Evolutionary conservation across 2,888 invertebrate genomes (phyloP), one percentile per base, ranked within the genome.

Genomic region (Cryptocephalus primarius): DNA sequence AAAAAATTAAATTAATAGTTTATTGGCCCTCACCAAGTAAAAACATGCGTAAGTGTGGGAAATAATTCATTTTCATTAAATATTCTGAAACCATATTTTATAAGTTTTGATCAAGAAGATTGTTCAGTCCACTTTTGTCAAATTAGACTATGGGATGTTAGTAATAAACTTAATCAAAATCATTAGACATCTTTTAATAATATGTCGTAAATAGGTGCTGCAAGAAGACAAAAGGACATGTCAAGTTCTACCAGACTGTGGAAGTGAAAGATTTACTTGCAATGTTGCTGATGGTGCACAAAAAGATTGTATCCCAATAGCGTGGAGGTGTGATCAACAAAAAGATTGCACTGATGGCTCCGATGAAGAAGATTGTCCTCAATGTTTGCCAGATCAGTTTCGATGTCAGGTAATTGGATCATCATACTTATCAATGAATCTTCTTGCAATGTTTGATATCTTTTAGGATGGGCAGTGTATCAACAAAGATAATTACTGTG

Each of bases 331-430:
- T 63, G 91, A 92, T 67, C 85, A 87, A 0, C 85, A 85, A 60
- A 75, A 76, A 44, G 91, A 92, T 68, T 92, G 91, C 67, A 76
- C 80, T 1, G 88, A 89, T 68, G 85, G 84, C 44, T 85, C 87
- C 9, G 92, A 92, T 68, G 88, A 88, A 71, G 72, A 82, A 46
- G 75, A 82, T 53, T 80, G 84, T 69, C 79, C 83, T 8, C 75
- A 78, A n/a, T 90, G 90, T 68, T 70, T 75, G 45, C 69, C 78
- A 42, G 69, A 80, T 68, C 76, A 87, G 65, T 88, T 88, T 56
- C 80, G 76, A 44, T 81, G 81, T 53, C 65, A 36, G 36, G 36
- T 36, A 12, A 22, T 22, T 6, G 6, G 22, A 22, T 22, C 22
- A 4, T 22, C 3, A 22, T 4, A 22, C 6, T 22, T 6, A 6